phyloP scores from a whole-genome alignment of 2,888 invertebrate species.

The Incurvaria masculella region DNA sequence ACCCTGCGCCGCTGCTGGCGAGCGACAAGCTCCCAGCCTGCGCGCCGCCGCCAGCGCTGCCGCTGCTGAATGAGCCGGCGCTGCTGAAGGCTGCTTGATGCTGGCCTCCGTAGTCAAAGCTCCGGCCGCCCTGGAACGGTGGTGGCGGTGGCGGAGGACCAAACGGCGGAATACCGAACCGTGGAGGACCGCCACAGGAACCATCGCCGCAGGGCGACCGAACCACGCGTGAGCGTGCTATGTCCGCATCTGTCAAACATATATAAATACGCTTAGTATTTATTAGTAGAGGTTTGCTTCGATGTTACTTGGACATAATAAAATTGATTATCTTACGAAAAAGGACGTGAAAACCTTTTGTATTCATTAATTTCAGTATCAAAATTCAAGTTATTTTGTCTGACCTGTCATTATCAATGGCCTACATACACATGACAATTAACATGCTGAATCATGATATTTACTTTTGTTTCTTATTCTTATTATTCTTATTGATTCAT shows the following conservation, averaged over 20 bases:
- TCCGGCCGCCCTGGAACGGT: constrained; percentile 10
- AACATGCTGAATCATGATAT: too few relatives aligned
- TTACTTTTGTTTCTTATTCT: too few relatives aligned
- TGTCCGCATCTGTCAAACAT: constrained; percentile 17
- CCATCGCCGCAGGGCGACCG: constrained; percentile 22
- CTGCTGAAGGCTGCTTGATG: constrained; percentile 32
- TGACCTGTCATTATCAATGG: too few relatives aligned
- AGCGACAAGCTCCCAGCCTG: neutral
- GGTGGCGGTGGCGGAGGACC: constrained; percentile 15
- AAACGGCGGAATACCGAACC: too few relatives aligned
- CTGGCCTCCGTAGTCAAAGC: constrained; percentile 13
- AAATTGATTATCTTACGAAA: too few relatives aligned
- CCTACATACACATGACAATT: too few relatives aligned
- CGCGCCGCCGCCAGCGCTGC: neutral
- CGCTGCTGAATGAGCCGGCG: constrained; percentile 22
- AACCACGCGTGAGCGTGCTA: constrained; percentile 16
- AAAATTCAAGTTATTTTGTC: too few relatives aligned
- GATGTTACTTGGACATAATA: too few relatives aligned
- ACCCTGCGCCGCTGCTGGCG: neutral
- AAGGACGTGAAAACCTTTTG: too few relatives aligned
- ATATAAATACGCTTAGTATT: neutral
- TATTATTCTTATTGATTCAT: too few relatives aligned
- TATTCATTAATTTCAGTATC: too few relatives aligned
- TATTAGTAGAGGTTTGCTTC: too few relatives aligned
- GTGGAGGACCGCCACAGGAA: constrained; percentile 13